Evolutionary conservation across 1,140 invertebrate species (phyloP).

Genomic region (Drosophila tani): DNA sequence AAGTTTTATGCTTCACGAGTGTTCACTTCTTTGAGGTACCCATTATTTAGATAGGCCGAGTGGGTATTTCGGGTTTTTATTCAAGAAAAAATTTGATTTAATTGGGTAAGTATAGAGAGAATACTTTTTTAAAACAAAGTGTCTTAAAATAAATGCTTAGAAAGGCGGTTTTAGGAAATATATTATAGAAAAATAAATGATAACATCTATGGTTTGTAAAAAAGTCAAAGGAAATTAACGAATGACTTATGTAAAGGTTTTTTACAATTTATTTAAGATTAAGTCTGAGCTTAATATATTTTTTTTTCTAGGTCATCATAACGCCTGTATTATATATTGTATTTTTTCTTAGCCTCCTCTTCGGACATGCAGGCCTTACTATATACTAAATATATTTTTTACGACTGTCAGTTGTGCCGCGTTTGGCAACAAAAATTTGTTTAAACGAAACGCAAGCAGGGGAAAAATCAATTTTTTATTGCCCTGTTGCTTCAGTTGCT

Average conservation of each 20-base stretch:
- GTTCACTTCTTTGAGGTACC: slow-evolving; percentile 27
- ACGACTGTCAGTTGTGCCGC: slow-evolving; percentile 56
- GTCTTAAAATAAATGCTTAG: background rate
- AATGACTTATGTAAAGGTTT: no score
- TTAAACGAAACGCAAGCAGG: slow-evolving; percentile 36
- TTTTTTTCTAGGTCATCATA: background rate
- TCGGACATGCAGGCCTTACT: slow-evolving; percentile 11
- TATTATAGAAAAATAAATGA: no score
- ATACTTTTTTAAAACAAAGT: background rate
- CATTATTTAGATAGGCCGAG: background rate
- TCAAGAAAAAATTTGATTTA: no score
- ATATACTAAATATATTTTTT: slow-evolving; percentile 33
- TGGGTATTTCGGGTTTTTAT: background rate
- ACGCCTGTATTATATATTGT: background rate
- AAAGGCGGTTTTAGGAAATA: background rate
- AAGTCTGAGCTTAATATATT: background rate
- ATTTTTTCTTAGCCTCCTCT: background rate
- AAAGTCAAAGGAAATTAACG: no score
- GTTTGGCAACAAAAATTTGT: slow-evolving; percentile 58
- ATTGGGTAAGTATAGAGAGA: background rate
- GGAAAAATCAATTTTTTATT: slow-evolving; percentile 47
- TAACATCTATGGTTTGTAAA: no score
- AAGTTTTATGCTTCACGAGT: slow-evolving; percentile 34
- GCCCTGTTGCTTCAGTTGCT: slow-evolving; percentile 41
- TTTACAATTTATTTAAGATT: background rate